Conservation (phyloP, 2,888 invertebrate species). For the Dryomyza anilis region DNA sequence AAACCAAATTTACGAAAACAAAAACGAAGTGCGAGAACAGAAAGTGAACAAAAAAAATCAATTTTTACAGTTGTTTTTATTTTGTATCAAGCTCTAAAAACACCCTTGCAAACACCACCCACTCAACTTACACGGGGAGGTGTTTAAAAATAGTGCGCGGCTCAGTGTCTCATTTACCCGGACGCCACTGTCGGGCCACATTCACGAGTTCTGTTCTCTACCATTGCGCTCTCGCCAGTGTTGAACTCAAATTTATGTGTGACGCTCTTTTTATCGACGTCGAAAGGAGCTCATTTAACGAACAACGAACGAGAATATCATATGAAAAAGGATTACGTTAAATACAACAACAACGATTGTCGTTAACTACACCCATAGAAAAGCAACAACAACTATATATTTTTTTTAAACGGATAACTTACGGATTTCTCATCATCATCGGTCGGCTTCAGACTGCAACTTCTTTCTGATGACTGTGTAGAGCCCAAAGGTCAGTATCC, state of each 20-base stretch:
- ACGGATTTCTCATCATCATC: not conserved
- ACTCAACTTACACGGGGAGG: not conserved
- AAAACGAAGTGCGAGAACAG: no score
- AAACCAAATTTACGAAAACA: no score
- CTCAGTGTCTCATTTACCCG: not conserved
- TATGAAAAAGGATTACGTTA: slow-evolving; percentile 8
- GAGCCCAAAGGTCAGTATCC: slow-evolving; percentile 18
- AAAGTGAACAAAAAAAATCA: not conserved
- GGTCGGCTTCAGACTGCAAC: not conserved
- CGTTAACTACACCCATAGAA: slow-evolving; percentile 1
- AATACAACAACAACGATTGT: not conserved
- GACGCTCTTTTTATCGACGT: not conserved
- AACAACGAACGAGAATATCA: not conserved
- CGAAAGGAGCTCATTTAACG: not conserved
- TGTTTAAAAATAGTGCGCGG: not conserved
- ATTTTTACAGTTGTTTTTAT: slow-evolving; percentile 5
- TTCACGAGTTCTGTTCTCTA: not conserved
- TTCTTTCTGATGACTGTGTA: not conserved
- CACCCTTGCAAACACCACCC: not conserved
- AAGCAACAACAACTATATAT: not conserved
- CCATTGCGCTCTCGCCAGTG: not conserved
- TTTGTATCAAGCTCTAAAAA: not conserved
- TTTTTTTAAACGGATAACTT: not conserved
- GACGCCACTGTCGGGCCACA: slow-evolving; percentile 1
- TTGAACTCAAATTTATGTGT: not conserved